A percentile compares a stretch with the other conserved stretches of the same genome.
Evolutionary conservation across 2,888 invertebrate species (phyloP).

Genomic region (Drosophila kuntzei): DNA sequence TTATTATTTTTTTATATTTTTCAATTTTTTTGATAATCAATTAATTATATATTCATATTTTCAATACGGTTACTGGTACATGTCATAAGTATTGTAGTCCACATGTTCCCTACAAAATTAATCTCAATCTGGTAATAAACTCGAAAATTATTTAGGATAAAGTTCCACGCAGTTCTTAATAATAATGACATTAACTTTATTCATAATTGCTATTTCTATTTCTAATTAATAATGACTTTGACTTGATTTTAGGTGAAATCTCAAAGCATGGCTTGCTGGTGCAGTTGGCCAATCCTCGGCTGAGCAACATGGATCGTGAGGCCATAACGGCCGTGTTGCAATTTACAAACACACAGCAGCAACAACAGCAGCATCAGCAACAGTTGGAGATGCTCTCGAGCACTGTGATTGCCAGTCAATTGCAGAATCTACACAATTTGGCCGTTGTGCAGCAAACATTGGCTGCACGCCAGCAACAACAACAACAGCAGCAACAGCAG

Average conservation of each 20-base stretch:
- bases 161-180: no score
- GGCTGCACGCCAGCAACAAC: slow-evolving; percentile 76
- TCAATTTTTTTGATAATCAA: no score
- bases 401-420: slow-evolving; percentile 81
- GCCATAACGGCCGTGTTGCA: slow-evolving; percentile 84
- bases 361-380: slow-evolving; percentile 81
- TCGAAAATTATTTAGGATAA: no score
- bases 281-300: slow-evolving; percentile 83
- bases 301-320: slow-evolving; percentile 81
- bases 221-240: not conserved
- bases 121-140: no score
- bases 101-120: no score
- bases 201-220: no score
- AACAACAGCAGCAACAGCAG: slow-evolving; percentile 54
- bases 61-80: no score
- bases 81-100: no score
- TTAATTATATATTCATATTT: no score
- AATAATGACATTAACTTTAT: no score
- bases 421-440: slow-evolving; percentile 84
- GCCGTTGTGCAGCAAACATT: slow-evolving; percentile 82
- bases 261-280: slow-evolving; percentile 83
- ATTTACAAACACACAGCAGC: slow-evolving; percentile 83
- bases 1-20: no score
- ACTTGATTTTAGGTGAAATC: slow-evolving; percentile 75
- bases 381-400: slow-evolving; percentile 81